Evolutionary conservation across 2,888 invertebrate genomes (phyloP), one percentile per base, ranked within the genome.

Genomic region (Archaeoteleia sp.): DNA sequence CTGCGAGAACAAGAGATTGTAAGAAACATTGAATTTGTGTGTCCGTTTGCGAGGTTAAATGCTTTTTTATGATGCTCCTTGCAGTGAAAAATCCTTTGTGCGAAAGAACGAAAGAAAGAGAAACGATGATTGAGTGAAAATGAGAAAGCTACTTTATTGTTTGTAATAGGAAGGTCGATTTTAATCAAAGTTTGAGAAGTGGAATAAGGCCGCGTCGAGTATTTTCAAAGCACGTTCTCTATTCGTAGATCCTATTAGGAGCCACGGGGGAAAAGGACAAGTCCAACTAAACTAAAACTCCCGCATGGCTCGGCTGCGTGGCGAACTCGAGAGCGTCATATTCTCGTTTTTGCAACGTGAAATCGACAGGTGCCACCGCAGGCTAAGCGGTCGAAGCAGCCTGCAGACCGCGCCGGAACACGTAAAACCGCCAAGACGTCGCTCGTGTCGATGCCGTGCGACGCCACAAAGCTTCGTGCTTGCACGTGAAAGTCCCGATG

Each of bases 291-390:
- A 65, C 58, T 39, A 54, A 60, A 58, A 37, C 58, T 60, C 49
- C 29, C 27, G 49, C 35, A 14, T 29, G 46, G 46, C 23, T 17
- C 32, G 12, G 32, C 34, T 34, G 9, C 30, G 17, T 6, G 40
- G 43, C 39, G 53, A 42, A 20, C 29, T 37, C 42, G 46, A 25
- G 39, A 65, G 39, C 55, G 53, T 62, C 57, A 53, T 48, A 62
- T 58, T 67, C 62, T 65, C 42, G 67, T 65, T 71, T 71, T 58
- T 62, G 58, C 53, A 49, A 63, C 61, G 74, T 76, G 76, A 77
- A 79, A 81, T 82, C 79, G 82, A 82, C 82, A 81, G 79, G 76
- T 69, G 67, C 72, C 67, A 76, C 82, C 81, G 73, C 76, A 78
- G 69, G 57, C 71, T 75, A 74, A 78, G 74, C 75, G 71, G 57